Evolutionary conservation across 92 coral and sea anemone genomes (phyloP).

Genomic region (Palythoa heliodiscus): DNA sequence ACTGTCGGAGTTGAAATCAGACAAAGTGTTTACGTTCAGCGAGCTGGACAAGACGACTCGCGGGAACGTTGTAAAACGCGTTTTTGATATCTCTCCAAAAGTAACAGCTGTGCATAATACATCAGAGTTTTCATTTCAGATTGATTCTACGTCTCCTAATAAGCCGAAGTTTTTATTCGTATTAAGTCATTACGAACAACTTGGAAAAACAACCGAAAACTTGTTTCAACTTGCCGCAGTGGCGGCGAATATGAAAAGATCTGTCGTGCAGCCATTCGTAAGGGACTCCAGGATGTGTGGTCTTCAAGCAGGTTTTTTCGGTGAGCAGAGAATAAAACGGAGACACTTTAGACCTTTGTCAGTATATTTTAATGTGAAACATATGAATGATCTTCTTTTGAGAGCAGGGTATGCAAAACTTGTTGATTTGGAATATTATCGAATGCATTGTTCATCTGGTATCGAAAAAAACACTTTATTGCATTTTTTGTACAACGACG

Average conservation of each 20-base stretch:
- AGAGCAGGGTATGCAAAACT: slow-evolving; percentile 68
- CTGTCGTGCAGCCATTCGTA: slow-evolving; percentile 90
- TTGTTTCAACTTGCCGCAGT: slow-evolving; percentile 86
- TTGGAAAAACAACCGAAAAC: slow-evolving; percentile 95
- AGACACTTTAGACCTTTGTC: slow-evolving; percentile 85
- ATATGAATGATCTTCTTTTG: slow-evolving; percentile 72
- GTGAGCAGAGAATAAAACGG: slow-evolving; percentile 70
- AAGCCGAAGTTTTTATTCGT: slow-evolving; percentile 76
- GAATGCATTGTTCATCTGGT: slow-evolving; percentile 61
- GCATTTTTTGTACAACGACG: slow-evolving; percentile 80
- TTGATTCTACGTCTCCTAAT: slow-evolving; percentile 29
- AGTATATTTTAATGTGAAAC: slow-evolving; percentile 76
- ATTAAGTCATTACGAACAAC: slow-evolving; percentile 93
- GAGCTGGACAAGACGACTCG: slow-evolving; percentile 31
- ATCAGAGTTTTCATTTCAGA: slow-evolving; percentile 47
- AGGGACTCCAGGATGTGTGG: slow-evolving; percentile 99
- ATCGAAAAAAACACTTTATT: slow-evolving; percentile 64
- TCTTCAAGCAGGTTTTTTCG: slow-evolving; percentile 85
- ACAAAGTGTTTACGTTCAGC: slow-evolving; percentile 5
- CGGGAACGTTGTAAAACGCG: slow-evolving; percentile 31
- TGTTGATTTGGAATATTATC: slow-evolving; percentile 70
- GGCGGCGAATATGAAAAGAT: slow-evolving; percentile 69
- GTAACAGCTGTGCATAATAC: slow-evolving; percentile 36
- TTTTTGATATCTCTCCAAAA: slow-evolving; percentile 62
- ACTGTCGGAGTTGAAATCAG: slow-evolving; percentile 8